Percentiles rank a stretch among this genome's conserved stretches.
These are phyloP conservation scores for Brachypteracias leptosomus DNA, from an alignment of 2,113 vertebrate species.

Conservation along the genomic window DNA sequence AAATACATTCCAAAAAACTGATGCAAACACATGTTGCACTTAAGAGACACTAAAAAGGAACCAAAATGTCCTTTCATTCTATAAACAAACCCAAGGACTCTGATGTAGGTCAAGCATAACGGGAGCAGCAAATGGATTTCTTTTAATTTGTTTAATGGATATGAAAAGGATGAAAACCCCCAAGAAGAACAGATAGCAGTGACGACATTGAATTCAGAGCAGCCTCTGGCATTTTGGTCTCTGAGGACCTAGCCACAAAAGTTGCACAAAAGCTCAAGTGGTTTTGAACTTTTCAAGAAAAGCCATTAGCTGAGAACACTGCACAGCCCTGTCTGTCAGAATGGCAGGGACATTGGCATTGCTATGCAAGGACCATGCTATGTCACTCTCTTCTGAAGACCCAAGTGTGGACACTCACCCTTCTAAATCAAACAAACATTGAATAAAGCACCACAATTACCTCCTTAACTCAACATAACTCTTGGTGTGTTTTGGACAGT, in stretches of 20 bases:
- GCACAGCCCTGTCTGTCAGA: background rate
- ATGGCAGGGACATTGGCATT: background rate
- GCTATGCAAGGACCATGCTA: background rate
- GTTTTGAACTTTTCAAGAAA: background rate
- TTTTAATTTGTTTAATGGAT: background rate
- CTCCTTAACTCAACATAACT: background rate
- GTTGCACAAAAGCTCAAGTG: background rate
- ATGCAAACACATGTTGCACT: background rate
- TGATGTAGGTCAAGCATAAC: background rate
- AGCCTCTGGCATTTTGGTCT: background rate
- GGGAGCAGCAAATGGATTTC: background rate
- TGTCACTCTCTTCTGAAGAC: background rate
- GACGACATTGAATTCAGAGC: slow-evolving; percentile 5
- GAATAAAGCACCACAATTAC: background rate
- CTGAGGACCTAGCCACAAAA: slow-evolving; percentile 29
- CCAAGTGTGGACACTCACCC: background rate
- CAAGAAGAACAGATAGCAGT: slow-evolving; percentile 1
- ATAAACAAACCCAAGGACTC: background rate
- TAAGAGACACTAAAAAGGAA: background rate
- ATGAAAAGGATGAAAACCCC: background rate
- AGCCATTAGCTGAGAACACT: background rate
- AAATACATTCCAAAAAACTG: background rate
- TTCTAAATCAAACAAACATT: background rate
- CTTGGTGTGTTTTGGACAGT: background rate
- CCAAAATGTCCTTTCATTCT: background rate